Conservation (phyloP, 2,888 invertebrate species). For the Phyto melanocephala region DNA sequence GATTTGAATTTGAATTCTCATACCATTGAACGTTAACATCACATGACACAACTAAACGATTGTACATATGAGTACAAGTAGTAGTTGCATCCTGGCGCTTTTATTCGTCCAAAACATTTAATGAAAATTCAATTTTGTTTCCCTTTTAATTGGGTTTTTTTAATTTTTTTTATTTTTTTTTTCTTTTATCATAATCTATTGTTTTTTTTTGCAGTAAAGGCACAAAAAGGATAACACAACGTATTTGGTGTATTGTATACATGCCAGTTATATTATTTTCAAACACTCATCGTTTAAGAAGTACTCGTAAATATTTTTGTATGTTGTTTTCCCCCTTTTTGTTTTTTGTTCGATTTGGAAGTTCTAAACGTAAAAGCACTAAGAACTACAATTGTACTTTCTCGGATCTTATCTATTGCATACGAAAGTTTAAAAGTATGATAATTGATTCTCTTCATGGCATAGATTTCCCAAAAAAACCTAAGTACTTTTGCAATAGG, state of each 20-base stretch:
- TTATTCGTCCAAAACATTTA: conserved; percentile 1
- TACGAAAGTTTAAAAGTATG: too few relatives aligned
- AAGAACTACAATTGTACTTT: too few relatives aligned
- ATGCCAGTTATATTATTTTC: conserved; percentile 24
- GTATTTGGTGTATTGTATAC: conserved; percentile 1
- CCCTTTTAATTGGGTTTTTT: not conserved
- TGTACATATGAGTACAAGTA: not conserved
- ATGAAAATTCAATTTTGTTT: conserved; percentile 30
- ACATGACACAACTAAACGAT: conserved; percentile 15
- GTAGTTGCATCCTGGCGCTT: conserved; percentile 26
- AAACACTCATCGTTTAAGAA: not conserved
- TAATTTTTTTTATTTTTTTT: not conserved
- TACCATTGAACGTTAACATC: conserved; percentile 28
- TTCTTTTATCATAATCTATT: conserved; percentile 17
- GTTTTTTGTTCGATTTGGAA: too few relatives aligned
- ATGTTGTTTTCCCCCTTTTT: too few relatives aligned
- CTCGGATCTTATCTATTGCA: too few relatives aligned
- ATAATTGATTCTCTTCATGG: too few relatives aligned
- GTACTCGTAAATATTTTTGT: not conserved
- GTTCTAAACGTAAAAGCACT: too few relatives aligned
- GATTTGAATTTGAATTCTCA: conserved; percentile 21
- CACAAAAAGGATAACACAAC: not conserved
- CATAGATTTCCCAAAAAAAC: too few relatives aligned
- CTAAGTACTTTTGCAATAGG: too few relatives aligned
- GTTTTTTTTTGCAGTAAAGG: not conserved